These are phyloP conservation scores for Agriotes lineatus DNA, from an alignment of 2,888 invertebrate genomes.

Conservation along the genomic window DNA sequence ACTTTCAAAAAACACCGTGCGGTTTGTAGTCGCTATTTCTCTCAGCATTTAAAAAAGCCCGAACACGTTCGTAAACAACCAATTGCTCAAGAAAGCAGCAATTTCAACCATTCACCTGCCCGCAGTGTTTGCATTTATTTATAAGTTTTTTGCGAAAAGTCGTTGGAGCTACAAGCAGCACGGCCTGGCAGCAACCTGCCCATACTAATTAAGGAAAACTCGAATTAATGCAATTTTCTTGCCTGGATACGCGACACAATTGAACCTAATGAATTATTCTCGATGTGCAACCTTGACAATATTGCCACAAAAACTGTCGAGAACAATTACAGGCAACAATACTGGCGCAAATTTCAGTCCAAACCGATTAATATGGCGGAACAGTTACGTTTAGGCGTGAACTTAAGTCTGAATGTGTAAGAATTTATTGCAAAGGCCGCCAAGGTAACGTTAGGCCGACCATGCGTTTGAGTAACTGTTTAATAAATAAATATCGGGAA, in stretches of 20 bases:
- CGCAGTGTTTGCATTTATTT: background rate
- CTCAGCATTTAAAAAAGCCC: background rate
- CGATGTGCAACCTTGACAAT: background rate
- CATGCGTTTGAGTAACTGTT: slow-evolving; percentile 27
- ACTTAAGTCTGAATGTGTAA: slow-evolving; percentile 26
- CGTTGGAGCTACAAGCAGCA: background rate
- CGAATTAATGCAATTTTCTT: background rate
- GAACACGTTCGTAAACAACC: background rate
- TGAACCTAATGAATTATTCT: background rate
- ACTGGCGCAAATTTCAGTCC: background rate
- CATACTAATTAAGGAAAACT: slow-evolving; percentile 2
- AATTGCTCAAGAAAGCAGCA: slow-evolving; percentile 14
- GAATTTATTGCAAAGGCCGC: slow-evolving; percentile 29
- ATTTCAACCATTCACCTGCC: slow-evolving; percentile 6
- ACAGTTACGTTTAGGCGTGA: slow-evolving; percentile 34
- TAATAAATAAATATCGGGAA: slow-evolving; percentile 9
- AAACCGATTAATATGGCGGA: slow-evolving; percentile 4
- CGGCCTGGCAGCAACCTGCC: background rate
- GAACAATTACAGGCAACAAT: background rate
- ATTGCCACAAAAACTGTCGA: too few relatives aligned
- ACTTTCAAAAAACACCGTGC: too few relatives aligned
- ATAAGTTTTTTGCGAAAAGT: background rate
- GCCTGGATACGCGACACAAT: background rate
- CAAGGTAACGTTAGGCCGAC: slow-evolving; percentile 24
- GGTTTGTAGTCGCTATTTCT: background rate